Evolutionary conservation across 2,113 vertebrate genomes (phyloP), one percentile per base, ranked within the genome.

Genomic region (Acanthochromis polyacanthus): DNA sequence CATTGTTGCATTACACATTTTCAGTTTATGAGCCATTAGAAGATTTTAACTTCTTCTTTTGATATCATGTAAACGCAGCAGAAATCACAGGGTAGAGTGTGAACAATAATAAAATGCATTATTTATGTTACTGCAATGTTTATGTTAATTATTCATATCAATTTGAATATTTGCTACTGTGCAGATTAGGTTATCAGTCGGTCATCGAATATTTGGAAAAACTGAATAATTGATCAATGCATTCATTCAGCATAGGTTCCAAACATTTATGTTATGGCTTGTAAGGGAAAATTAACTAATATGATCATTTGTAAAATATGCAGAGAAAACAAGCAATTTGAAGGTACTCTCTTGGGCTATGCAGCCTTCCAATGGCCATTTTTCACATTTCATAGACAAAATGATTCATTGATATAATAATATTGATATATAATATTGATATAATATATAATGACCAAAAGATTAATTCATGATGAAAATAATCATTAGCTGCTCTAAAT

Each of bases 401-500:
- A 61, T 48, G 8, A 71, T 71, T 74, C 10, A 67, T 55, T 36
- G 1, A 61, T 62, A 68, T 17, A 65, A n/a, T n/a, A n/a, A n/a
- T n/a, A n/a, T n/a, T n/a, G n/a, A n/a, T n/a, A n/a, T n/a, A n/a
- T n/a, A n/a, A n/a, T n/a, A n/a, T n/a, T n/a, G n/a, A n/a, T n/a
- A n/a, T n/a, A n/a, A 61, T 62, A 68, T 17, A 65, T 64, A 61
- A 53, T 70, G 71, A 75, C 23, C 8, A 58, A 82, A 46, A 58
- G 65, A 86, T 69, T 52, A 53, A 84, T 56, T 74, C 50, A 65
- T 71, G 28, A 68, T 45, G 25, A 69, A 79, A 78, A 64, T 3
- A 65, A 67, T 65, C 46, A 63, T 75, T 75, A 62, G 72, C 61
- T 20, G 38, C n/a, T 36, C 48, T 56, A 60, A 75, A 72, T 59